Conservation (phyloP, 2,113 vertebrate genomes). For the Platanista minor region DNA sequence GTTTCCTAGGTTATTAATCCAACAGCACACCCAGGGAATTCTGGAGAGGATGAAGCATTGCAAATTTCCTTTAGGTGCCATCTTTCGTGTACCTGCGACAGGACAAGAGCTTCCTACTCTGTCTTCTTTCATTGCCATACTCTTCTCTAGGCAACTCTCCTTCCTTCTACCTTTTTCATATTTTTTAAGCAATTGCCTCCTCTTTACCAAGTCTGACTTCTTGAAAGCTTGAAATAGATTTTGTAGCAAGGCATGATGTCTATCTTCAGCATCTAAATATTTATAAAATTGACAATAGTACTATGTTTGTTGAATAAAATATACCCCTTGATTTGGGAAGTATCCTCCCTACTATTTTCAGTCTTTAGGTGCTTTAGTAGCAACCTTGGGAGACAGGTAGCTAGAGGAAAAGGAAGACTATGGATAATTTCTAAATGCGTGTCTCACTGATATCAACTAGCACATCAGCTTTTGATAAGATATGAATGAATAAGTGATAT, state of each 20-base stretch:
- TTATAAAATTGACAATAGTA: not conserved
- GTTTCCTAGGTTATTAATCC: not conserved
- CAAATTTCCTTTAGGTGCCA: not conserved
- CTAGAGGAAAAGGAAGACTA: not conserved
- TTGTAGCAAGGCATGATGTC: not conserved
- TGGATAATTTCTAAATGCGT: not conserved
- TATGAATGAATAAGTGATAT: not conserved
- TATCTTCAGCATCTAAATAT: not conserved
- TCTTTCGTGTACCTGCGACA: not conserved
- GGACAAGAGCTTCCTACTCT: not conserved
- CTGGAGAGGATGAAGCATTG: not conserved
- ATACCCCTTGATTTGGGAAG: not conserved
- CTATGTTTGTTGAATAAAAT: not conserved
- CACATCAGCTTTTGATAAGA: not conserved
- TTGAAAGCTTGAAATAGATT: not conserved
- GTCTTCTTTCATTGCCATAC: not conserved
- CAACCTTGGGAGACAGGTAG: not conserved
- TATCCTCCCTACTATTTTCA: not conserved
- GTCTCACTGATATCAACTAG: not conserved
- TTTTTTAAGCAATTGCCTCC: not conserved
- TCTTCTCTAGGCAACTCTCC: not conserved
- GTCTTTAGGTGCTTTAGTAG: not conserved
- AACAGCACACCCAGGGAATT: not conserved
- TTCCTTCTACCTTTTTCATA: not conserved
- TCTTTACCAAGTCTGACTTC: not conserved